Conservation (phyloP, 2,113 vertebrate genomes). For the Rhabdornis inornatus region DNA sequence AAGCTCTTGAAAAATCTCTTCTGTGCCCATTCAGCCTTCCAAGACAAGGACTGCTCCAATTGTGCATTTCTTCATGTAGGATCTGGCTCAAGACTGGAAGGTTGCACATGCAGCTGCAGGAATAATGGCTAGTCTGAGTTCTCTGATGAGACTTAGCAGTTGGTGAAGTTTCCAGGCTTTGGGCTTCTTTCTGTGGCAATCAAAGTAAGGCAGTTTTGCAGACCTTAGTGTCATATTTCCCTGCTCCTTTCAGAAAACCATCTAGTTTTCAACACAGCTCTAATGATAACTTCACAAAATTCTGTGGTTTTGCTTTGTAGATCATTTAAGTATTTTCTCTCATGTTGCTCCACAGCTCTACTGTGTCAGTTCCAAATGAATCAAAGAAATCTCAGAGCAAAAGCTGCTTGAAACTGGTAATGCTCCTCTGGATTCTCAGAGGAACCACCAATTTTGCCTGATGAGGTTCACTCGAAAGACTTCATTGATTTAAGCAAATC, state of each 20-base stretch:
- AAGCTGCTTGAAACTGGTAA: slow-evolving; percentile 14
- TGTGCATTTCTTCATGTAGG: background rate
- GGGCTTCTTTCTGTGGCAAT: background rate
- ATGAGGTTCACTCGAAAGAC: background rate
- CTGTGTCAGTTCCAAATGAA: slow-evolving; percentile 32
- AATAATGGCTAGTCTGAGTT: background rate
- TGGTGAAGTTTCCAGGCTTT: background rate
- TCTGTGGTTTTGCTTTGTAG: slow-evolving; percentile 56
- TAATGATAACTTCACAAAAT: slow-evolving; percentile 46
- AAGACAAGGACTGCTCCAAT: background rate
- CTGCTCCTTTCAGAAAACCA: background rate
- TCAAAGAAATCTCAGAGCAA: slow-evolving; percentile 31
- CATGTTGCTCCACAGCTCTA: slow-evolving; percentile 13
- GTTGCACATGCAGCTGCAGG: background rate
- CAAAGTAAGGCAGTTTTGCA: background rate
- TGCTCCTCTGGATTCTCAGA: slow-evolving; percentile 13
- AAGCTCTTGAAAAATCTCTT: background rate
- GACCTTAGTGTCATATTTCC: background rate
- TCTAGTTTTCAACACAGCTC: slow-evolving; percentile 52
- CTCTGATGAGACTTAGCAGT: background rate
- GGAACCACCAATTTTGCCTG: slow-evolving; percentile 44
- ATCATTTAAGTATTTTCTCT: slow-evolving; percentile 25
- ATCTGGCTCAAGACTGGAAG: background rate
- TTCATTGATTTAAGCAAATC: slow-evolving; percentile 38
- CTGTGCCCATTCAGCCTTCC: background rate